A percentile compares a stretch with the other conserved stretches of the same genome.
phyloP scores from a whole-genome alignment of 2,888 invertebrate genomes.

The Drosophila subquinaria region DNA sequence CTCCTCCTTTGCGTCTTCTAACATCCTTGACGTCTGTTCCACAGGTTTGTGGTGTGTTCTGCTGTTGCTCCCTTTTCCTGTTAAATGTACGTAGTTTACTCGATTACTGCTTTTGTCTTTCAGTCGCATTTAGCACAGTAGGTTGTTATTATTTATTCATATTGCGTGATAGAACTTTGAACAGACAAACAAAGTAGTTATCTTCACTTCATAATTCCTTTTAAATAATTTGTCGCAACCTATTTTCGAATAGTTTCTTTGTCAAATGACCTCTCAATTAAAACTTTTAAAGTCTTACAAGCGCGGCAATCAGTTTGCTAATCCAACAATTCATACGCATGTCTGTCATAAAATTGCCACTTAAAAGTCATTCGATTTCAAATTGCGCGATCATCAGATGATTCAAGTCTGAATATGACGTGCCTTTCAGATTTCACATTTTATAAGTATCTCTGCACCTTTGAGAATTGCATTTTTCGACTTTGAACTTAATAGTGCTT shows the following conservation, averaged over 20 bases:
- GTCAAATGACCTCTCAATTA: slow-evolving; percentile 8
- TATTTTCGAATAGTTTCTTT: neutral
- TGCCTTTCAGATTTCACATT: slow-evolving; percentile 1
- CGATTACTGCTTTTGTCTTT: neutral
- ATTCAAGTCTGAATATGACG: slow-evolving; percentile 19
- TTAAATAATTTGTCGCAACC: neutral
- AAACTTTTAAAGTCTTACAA: neutral
- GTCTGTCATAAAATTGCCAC: slow-evolving; percentile 18
- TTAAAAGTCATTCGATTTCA: slow-evolving; percentile 53
- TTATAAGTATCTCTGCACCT: slow-evolving; percentile 1
- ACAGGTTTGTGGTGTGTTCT: slow-evolving; percentile 18
- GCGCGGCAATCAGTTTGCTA: slow-evolving; percentile 17
- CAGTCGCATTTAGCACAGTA: neutral
- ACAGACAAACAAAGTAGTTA: neutral
- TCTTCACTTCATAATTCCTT: neutral
- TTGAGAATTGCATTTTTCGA: slow-evolving; percentile 30
- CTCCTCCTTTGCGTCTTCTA: neutral
- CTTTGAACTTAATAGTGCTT: slow-evolving; percentile 43
- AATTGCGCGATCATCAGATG: slow-evolving; percentile 41
- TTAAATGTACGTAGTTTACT: slow-evolving; percentile 10
- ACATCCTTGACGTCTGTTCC: slow-evolving; percentile 5
- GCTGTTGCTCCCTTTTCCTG: slow-evolving; percentile 18
- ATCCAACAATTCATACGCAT: slow-evolving; percentile 8
- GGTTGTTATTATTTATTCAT: slow-evolving; percentile 13
- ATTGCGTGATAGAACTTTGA: slow-evolving; percentile 11